Percentiles rank a stretch among this genome's conserved stretches.
Conservation (phyloP, 2,797 vertebrate species). For the Amblyopsis hoosieri region DNA sequence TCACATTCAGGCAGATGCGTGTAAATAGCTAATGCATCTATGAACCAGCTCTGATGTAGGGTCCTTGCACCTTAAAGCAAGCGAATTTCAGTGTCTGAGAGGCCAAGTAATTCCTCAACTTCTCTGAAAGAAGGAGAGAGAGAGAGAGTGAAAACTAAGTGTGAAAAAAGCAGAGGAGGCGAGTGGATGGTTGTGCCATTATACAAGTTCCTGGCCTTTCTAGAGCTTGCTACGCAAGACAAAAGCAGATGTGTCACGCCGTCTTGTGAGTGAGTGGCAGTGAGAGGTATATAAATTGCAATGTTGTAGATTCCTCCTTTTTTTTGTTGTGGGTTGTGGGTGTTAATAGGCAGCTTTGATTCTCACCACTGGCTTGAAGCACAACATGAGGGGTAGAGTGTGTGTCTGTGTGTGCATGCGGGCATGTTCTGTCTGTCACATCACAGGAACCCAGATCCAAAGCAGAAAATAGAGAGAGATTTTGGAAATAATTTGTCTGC, state of each 20-base stretch:
- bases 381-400: constrained; percentile 3
- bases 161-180: not conserved
- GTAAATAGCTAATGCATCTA: not conserved
- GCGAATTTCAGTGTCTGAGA: not conserved
- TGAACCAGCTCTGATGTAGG: not conserved
- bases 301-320: no score
- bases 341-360: constrained; percentile 27
- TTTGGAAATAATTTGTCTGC: constrained; percentile 5
- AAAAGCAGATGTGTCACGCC: constrained; percentile 12
- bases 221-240: not conserved
- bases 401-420: constrained; percentile 1
- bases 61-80: not conserved
- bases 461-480: not conserved
- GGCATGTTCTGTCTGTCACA: constrained; percentile 18
- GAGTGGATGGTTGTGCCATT: not conserved
- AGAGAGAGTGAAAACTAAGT: not conserved
- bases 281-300: not conserved
- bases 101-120: not conserved
- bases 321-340: no score
- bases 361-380: constrained; percentile 15
- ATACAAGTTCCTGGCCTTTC: constrained; percentile 4
- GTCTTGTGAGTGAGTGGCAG: not conserved
- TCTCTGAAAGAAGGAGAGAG: not conserved
- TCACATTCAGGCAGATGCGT: not conserved
- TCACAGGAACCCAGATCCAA: constrained; percentile 5